A percentile compares a stretch with the other conserved stretches of the same genome.
Evolutionary conservation across 2,888 invertebrate genomes (phyloP).

Genomic region (Agrenia bidenticulata): DNA sequence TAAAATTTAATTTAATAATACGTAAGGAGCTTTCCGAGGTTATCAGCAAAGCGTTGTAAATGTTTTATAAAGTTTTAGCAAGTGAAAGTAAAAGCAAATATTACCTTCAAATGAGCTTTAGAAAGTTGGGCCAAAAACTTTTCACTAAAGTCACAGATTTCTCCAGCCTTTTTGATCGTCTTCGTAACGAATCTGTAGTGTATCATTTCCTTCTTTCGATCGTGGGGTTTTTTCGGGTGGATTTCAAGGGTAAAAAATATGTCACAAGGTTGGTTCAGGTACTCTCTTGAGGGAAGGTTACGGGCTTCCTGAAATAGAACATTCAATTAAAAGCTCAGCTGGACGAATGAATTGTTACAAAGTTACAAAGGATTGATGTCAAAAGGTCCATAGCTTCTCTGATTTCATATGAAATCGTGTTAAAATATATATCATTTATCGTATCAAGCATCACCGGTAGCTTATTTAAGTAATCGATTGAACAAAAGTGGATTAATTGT

Average conservation of each 20-base stretch:
- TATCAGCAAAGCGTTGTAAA: background rate
- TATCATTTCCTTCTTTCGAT: constrained; percentile 46
- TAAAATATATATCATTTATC: too few species aligned
- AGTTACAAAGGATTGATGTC: too few species aligned
- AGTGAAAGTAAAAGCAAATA: constrained; percentile 5
- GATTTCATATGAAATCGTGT: too few species aligned
- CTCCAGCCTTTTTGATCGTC: constrained; percentile 48
- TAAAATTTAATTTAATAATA: background rate
- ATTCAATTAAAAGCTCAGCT: background rate
- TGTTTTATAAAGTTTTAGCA: background rate
- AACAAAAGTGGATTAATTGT: too few species aligned
- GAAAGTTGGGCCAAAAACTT: constrained; percentile 51
- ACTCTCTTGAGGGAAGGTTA: constrained; percentile 59
- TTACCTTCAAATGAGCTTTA: constrained; percentile 50
- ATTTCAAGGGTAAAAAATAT: constrained; percentile 50
- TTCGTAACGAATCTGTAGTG: constrained; percentile 51
- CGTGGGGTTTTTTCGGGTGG: constrained; percentile 43
- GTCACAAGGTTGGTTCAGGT: constrained; percentile 55
- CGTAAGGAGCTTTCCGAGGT: background rate
- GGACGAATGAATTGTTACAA: too few species aligned
- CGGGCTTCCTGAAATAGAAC: constrained; percentile 56
- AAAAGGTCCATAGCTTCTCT: too few species aligned
- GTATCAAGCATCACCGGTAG: too few species aligned
- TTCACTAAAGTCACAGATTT: constrained; percentile 51
- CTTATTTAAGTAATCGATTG: too few species aligned